A percentile compares a stretch with the other conserved stretches of the same genome.
Conservation (phyloP, 2,888 invertebrate genomes). For the Campoplex nolae region DNA sequence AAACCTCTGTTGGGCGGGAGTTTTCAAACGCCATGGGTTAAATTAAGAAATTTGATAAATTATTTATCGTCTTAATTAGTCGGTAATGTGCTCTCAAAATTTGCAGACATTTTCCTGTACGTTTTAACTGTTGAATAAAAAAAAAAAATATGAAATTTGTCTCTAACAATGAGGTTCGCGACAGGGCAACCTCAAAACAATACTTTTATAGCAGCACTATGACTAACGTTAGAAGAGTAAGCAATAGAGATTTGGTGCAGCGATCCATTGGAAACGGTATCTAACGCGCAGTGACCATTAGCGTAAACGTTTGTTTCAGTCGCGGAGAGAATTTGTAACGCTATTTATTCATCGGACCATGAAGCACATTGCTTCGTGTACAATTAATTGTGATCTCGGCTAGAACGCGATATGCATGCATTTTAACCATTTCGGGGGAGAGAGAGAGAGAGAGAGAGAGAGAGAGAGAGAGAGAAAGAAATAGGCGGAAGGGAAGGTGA, state of each 20-base stretch:
- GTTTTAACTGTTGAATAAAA: no score
- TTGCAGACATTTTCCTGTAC: no score
- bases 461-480: neutral
- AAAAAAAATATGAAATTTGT: no score
- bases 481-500: neutral
- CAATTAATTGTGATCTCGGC: constrained; percentile 59
- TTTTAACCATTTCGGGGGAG: neutral
- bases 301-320: constrained; percentile 46
- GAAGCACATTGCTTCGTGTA: constrained; percentile 46
- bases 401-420: neutral
- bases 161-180: no score
- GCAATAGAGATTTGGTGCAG: neutral
- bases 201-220: neutral
- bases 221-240: neutral
- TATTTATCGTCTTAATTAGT: no score
- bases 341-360: constrained; percentile 53
- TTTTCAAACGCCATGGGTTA: no score
- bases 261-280: constrained; percentile 1
- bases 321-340: constrained; percentile 50
- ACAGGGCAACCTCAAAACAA: no score
- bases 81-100: no score
- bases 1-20: no score
- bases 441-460: neutral
- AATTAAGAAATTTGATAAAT: no score
- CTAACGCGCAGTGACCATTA: constrained; percentile 3